Evolutionary conservation across 2,888 invertebrate genomes (phyloP), one percentile per base, ranked within the genome.

Genomic region (Drosophila histrio): DNA sequence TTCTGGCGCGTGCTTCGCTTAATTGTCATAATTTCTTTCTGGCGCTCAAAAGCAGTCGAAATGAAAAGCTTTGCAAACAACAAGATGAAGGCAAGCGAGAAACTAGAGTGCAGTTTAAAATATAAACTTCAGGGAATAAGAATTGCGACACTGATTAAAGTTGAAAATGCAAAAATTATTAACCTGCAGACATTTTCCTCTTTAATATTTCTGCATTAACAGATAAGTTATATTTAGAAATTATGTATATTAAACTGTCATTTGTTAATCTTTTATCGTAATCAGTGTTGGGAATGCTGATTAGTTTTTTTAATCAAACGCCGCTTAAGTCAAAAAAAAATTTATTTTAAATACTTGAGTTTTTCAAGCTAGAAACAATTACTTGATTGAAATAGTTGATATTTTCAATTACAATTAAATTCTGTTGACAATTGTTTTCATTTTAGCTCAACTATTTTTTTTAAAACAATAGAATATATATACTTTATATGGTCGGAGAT

Each of bases 1-100:
- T 47, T 26, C 32, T 57, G 46, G 30, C 71, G 63, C 75, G 68
- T 79, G 79, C 72, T 72, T 43, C 46, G 28, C 72, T 75, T 82
- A 75, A 80, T 85, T 85, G 79, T 74, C 69, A 83, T 84, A 77
- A 86, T 84, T 79, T 79, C 65, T 79, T 68, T 77, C 68, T 57
- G 62, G 56, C 72, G 57, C 62, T 36, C 43, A 15, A 56, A 49
- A 47, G 50, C 47, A 39, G 39, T 38, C 39, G 43, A 30, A 62
- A 47, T 32, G 22, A 38, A 34, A n/a, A 38, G 41, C 17, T 19
- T 41, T 17, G 4, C 13, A 21, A 24, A 21, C 21, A 2, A 28
- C 5, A 11, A 21, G 11, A 34, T n/a, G n/a, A 9, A 13, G 34
- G 0, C n/a, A 2, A 32, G 6, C 30, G 9, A 15, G 30, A 9